A percentile compares a stretch with the other conserved stretches of the same genome.
Conservation (phyloP, 2,797 vertebrate genomes). For the Acipenser ruthenus region DNA sequence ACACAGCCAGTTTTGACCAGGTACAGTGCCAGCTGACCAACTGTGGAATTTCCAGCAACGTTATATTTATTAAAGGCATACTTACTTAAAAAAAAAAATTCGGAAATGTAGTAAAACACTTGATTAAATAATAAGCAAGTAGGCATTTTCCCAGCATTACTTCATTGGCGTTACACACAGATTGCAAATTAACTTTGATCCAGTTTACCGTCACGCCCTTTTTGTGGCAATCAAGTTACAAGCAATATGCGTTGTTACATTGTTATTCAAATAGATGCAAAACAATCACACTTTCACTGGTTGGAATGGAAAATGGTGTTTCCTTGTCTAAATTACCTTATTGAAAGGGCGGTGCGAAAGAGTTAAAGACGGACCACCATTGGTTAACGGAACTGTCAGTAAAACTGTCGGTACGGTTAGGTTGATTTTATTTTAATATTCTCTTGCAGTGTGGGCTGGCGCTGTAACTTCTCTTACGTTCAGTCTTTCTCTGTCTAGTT, state of each 20-base stretch:
- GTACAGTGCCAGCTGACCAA: too few relatives aligned
- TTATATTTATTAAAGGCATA: too few relatives aligned
- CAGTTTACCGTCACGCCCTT: not conserved
- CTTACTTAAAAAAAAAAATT: too few relatives aligned
- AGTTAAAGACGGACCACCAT: constrained; percentile 19
- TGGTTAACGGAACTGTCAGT: constrained; percentile 33
- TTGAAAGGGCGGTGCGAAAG: constrained; percentile 23
- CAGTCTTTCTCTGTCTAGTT: constrained; percentile 24
- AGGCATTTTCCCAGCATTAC: too few relatives aligned
- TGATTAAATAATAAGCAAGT: too few relatives aligned
- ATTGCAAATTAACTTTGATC: not conserved
- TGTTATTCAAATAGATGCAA: not conserved
- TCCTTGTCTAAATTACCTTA: not conserved
- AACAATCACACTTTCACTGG: not conserved
- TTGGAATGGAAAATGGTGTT: too few relatives aligned
- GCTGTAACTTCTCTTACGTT: not conserved
- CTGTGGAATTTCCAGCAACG: too few relatives aligned
- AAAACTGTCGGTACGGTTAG: not conserved
- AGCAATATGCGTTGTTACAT: not conserved
- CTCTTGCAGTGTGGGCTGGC: constrained; percentile 17
- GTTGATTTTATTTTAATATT: constrained; percentile 29
- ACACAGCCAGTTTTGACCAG: too few relatives aligned
- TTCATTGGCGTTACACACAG: too few relatives aligned
- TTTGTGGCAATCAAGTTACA: not conserved
- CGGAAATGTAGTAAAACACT: too few relatives aligned